A percentile compares a stretch with the other conserved stretches of the same genome.
These are phyloP conservation scores for Myzus persicae DNA, from an alignment of 1,140 invertebrate genomes.

Conservation along the genomic window DNA sequence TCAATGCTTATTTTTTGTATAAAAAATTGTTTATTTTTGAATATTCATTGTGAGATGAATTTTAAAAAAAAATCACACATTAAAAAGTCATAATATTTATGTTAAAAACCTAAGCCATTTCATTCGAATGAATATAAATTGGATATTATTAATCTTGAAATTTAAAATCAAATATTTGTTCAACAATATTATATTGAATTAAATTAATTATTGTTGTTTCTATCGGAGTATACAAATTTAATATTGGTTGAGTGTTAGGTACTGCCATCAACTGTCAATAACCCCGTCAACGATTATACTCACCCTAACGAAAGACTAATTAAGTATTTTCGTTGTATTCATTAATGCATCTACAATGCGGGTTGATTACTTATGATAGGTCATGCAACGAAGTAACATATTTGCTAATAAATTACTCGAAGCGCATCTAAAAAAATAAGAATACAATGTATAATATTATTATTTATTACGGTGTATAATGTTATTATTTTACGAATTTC, in stretches of 20 bases:
- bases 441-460: background rate
- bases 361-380: background rate
- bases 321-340: background rate
- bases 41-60: background rate
- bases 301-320: background rate
- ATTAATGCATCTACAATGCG: background rate
- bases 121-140: background rate
- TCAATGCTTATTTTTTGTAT: too few relatives aligned
- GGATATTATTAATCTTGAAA: background rate
- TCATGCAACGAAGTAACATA: background rate
- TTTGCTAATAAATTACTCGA: background rate
- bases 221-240: background rate
- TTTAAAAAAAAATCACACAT: too few relatives aligned
- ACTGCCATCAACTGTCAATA: background rate
- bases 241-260: background rate
- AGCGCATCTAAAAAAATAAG: background rate
- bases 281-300: background rate
- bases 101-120: background rate
- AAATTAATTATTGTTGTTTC: background rate
- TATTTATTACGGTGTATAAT: background rate
- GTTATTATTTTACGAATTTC: background rate
- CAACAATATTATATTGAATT: conserved; percentile 3
- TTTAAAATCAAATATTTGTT: background rate
- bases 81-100: background rate
- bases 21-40: background rate